Percentiles rank a stretch among this genome's conserved stretches.
Evolutionary conservation across 2,797 vertebrate genomes (phyloP).

Genomic region (Coregonus suidteri): DNA sequence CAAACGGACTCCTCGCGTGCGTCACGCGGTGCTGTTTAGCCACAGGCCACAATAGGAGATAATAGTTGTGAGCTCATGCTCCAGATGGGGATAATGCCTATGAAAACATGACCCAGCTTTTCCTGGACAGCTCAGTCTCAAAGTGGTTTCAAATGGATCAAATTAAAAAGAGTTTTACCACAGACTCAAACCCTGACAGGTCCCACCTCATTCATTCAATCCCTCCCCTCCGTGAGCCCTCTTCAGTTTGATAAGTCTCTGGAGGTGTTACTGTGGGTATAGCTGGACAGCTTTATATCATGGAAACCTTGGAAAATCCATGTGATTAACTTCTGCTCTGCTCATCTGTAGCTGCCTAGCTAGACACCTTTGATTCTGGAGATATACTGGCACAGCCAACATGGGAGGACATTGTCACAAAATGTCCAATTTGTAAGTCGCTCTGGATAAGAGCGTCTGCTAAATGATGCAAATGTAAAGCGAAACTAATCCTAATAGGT

Average conservation of each 20-base stretch:
- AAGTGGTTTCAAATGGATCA: background rate
- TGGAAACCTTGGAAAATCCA: too few species aligned
- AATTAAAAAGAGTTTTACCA: background rate
- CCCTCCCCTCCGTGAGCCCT: background rate
- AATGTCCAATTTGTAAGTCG: background rate
- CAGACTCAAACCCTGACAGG: background rate
- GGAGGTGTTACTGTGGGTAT: background rate
- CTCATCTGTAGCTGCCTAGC: too few species aligned
- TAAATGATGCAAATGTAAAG: too few species aligned
- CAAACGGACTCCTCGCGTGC: conserved; percentile 10
- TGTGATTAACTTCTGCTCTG: too few species aligned
- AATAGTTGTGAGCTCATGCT: conserved; percentile 16
- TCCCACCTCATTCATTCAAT: background rate
- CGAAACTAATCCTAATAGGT: background rate
- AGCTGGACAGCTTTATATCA: too few species aligned
- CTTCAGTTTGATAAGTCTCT: background rate
- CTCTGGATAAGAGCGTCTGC: too few species aligned
- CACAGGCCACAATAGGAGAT: conserved; percentile 26
- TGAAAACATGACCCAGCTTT: background rate
- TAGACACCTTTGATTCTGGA: background rate
- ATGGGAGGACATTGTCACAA: background rate
- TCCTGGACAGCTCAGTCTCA: background rate
- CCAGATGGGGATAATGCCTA: background rate
- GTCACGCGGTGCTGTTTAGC: conserved; percentile 24
- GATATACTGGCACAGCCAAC: background rate